These are phyloP conservation scores for Apomyelois bistriatella DNA, from an alignment of 2,888 invertebrate species.

Conservation along the genomic window DNA sequence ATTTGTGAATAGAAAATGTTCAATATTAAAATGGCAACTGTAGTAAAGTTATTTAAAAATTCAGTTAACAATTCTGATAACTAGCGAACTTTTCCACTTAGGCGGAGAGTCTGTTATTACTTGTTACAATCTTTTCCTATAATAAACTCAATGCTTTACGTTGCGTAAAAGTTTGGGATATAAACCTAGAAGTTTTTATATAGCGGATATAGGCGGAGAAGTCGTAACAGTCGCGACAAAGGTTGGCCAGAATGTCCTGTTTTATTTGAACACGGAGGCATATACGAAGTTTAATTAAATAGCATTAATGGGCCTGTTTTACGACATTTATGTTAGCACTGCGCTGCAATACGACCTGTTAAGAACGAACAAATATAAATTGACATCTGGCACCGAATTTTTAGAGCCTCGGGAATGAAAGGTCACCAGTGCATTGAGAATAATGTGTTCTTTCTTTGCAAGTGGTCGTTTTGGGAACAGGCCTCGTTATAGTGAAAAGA, in stretches of 20 bases:
- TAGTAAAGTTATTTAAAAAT: neutral
- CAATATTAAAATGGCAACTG: neutral
- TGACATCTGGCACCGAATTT: neutral
- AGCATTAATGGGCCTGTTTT: constrained; percentile 2
- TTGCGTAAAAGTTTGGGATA: constrained; percentile 8
- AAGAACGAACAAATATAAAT: neutral
- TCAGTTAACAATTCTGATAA: neutral
- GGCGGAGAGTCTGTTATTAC: constrained; percentile 1
- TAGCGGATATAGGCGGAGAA: neutral
- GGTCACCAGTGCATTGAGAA: constrained; percentile 1
- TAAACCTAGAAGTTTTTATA: constrained; percentile 9
- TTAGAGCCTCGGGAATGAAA: neutral
- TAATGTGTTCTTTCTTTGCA: neutral
- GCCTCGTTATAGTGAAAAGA: neutral
- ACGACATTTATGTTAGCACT: neutral
- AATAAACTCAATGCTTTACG: constrained; percentile 7
- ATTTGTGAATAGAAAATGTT: too few relatives aligned
- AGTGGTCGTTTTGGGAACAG: neutral
- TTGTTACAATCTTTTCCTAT: constrained; percentile 7
- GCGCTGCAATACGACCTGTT: neutral
- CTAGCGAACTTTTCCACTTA: constrained; percentile 4
- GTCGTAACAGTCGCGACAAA: neutral
- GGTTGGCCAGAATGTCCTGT: neutral
- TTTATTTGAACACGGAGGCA: neutral
- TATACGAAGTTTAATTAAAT: constrained; percentile 11